Base-by-base conservation (phyloP, 2,888 invertebrate genomes). In the Pyralis farinalis region DNA sequence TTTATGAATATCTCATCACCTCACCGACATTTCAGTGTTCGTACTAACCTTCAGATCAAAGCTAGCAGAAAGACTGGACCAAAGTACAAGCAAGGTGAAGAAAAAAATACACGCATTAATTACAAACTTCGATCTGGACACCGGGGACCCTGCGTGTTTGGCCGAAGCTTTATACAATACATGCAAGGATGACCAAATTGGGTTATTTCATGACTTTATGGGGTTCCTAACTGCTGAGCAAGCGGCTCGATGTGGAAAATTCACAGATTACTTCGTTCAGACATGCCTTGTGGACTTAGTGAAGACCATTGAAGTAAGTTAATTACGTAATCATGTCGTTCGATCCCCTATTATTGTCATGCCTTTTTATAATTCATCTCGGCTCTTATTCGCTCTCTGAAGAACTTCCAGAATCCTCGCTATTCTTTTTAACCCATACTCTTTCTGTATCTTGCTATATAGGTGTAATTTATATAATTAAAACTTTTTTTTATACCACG, bases 161-260 rank as follows among this genome's bases (percentile, higher is more conserved):
- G 64, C 70, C 0, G 43, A 45, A 0, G 31, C 61, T 0, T 9
- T 87, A 0, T 61, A 59, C 11, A 53, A 55, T 1, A 39, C 52
- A 0, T 69, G 69, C 3, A 58, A 55, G 0, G 48, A 51, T 0
- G 76, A 75, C 0, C 47, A 79, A 1, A 41, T 70, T 0, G 81
- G 84, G 6, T 25, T 83, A 16, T 79, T 72, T 29, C 71, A 66
- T 7, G 88, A 87, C 22, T 85, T 88, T 43, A 9, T 82, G 0
- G 69, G 67, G 0, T 83, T 85, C 41, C 59, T 88, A 0, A 86
- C 79, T 0, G 58, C 81, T 0, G 72, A 73, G 3, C 88, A 88
- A 37, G 87, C 79, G 0, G 82, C 81, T 1, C 47, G 47, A 1
- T 33, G 78, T 0, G 61, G 67, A 0, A 57, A 46, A 1, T 88